phyloP scores from a whole-genome alignment of 2,797 vertebrate species.

The Okamejei kenojei region DNA sequence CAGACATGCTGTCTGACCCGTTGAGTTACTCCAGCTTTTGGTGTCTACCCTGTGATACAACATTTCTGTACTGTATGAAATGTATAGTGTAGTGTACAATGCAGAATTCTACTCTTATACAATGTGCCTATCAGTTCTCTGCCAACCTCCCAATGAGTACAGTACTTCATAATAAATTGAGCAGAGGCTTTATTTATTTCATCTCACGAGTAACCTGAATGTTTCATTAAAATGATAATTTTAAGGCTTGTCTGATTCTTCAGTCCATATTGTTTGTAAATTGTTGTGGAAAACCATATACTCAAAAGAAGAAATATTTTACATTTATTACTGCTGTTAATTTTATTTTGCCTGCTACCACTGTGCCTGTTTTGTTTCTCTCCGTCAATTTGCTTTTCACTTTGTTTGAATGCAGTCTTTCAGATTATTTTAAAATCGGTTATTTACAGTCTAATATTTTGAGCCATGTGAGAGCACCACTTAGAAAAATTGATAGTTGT shows the following conservation, averaged over 20 bases:
- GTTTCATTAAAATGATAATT: slow-evolving; percentile 35
- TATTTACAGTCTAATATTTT: not conserved
- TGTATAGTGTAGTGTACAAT: not conserved
- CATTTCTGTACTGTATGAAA: not conserved
- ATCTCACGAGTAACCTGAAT: slow-evolving; percentile 1
- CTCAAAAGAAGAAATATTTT: not conserved
- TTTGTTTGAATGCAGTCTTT: not conserved
- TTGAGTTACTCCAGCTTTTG: too few species aligned
- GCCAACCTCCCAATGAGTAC: not conserved
- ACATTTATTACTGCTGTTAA: slow-evolving; percentile 12
- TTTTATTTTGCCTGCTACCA: not conserved
- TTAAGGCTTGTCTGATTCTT: slow-evolving; percentile 6
- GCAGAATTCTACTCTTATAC: not conserved
- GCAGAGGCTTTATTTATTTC: slow-evolving; percentile 17
- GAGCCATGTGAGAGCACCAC: not conserved
- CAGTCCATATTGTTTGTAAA: not conserved
- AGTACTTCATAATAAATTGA: slow-evolving; percentile 33
- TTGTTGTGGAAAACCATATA: slow-evolving; percentile 23
- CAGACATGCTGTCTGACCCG: too few species aligned
- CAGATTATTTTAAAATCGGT: slow-evolving; percentile 26
- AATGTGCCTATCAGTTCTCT: slow-evolving; percentile 15
- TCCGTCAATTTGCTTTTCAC: not conserved
- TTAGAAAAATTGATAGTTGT: not conserved
- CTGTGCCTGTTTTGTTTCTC: not conserved
- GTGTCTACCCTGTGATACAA: not conserved